These are phyloP conservation scores for Eulemur macaco DNA, from an alignment of 2,113 vertebrate genomes.

Conservation along the genomic window DNA sequence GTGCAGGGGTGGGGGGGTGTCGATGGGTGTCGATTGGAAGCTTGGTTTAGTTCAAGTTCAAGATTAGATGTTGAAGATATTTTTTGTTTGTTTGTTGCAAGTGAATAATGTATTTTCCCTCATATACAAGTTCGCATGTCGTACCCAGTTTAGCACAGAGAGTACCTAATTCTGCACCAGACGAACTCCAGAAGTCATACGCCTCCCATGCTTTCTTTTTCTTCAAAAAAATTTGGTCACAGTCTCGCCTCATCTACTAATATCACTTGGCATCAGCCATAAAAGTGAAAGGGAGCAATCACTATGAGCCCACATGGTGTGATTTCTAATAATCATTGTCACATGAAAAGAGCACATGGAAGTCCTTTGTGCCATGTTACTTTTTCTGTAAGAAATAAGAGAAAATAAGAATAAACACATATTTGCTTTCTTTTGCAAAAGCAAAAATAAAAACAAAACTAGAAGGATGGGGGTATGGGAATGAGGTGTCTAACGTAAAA, in stretches of 20 bases:
- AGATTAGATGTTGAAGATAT: not conserved
- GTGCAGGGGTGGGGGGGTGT: no score
- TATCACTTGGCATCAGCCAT: not conserved
- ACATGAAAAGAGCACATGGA: not conserved
- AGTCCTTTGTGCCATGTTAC: accelerated
- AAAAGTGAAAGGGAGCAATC: not conserved
- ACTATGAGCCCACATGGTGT: not conserved
- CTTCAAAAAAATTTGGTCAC: not conserved
- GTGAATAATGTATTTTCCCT: not conserved
- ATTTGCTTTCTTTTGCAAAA: not conserved
- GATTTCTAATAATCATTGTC: not conserved
- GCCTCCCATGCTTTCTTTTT: not conserved
- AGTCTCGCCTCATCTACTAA: not conserved
- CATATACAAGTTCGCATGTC: not conserved
- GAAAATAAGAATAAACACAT: not conserved
- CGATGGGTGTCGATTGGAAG: not conserved
- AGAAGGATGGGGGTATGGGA: not conserved
- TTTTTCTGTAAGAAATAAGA: not conserved
- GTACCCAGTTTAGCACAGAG: not conserved
- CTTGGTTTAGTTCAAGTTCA: not conserved
- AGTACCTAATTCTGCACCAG: not conserved
- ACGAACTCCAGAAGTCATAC: not conserved
- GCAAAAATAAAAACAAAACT: not conserved
- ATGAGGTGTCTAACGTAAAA: not conserved
- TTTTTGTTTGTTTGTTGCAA: not conserved